Conservation (phyloP, 2,113 vertebrate genomes). For the Plecotus auritus region DNA sequence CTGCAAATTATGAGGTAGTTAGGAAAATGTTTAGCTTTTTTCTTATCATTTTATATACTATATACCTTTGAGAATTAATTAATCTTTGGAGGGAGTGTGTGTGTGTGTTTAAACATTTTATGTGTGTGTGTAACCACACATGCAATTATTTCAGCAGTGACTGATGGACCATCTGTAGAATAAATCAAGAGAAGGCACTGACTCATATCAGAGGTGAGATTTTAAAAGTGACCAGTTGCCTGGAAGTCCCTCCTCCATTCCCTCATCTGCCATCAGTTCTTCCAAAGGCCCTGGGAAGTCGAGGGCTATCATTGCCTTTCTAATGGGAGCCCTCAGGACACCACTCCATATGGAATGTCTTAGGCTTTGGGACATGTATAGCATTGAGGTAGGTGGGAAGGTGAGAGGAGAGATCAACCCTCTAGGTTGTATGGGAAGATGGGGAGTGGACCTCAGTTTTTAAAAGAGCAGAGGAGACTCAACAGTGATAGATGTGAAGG, state of each 20-base stretch:
- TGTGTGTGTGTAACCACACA: no score
- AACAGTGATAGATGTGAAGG: background rate
- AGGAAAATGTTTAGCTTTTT: background rate
- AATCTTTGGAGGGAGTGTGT: background rate
- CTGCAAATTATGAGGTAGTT: background rate
- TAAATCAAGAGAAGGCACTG: background rate
- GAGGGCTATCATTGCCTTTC: background rate
- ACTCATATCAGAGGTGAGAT: background rate
- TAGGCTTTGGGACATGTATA: background rate
- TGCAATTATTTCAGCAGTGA: background rate
- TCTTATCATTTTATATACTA: background rate
- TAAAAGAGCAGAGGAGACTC: background rate
- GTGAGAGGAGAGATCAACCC: background rate
- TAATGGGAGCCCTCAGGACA: background rate
- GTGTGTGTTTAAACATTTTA: background rate
- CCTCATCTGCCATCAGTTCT: background rate
- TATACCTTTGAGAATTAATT: background rate
- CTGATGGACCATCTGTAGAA: background rate
- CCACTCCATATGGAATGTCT: background rate
- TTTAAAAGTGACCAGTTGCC: background rate
- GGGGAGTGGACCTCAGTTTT: background rate
- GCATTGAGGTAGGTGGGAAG: background rate
- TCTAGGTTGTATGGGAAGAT: background rate
- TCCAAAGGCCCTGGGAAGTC: background rate
- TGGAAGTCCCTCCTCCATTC: background rate